Conservation (phyloP, 92 coral and sea anemone genomes). For the Palythoa grandiflora region DNA sequence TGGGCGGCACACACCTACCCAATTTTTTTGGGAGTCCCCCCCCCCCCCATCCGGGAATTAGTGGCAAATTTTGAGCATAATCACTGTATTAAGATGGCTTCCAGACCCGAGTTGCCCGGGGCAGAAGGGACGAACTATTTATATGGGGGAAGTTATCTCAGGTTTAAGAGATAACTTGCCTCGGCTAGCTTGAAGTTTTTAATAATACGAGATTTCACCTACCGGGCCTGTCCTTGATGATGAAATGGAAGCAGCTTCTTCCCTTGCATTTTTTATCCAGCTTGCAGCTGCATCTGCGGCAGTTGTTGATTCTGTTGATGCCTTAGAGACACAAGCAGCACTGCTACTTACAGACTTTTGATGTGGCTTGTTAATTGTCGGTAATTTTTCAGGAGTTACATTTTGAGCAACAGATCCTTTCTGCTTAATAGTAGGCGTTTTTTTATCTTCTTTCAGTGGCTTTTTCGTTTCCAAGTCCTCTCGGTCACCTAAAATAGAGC, state of each 20-base stretch:
- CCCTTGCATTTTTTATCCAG: slow-evolving; percentile 94
- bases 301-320: slow-evolving; percentile 30
- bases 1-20: too few relatives aligned
- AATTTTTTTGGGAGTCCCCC: too few relatives aligned
- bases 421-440: neutral
- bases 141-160: too few relatives aligned
- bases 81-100: too few relatives aligned
- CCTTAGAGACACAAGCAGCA: slow-evolving; percentile 44
- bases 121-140: too few relatives aligned
- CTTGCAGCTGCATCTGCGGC: slow-evolving; percentile 92
- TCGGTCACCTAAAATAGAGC: slow-evolving; percentile 56
- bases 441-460: neutral
- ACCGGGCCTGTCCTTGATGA: slow-evolving; percentile 62
- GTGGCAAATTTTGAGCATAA: too few relatives aligned
- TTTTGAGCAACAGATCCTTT: slow-evolving; percentile 26
- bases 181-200: too few relatives aligned
- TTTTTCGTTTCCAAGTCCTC: neutral
- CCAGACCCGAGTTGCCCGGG: too few relatives aligned
- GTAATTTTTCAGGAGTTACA: neutral
- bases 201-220: neutral
- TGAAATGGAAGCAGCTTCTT: slow-evolving; percentile 72
- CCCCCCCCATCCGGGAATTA: too few relatives aligned
- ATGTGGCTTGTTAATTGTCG: slow-evolving; percentile 10
- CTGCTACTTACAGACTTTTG: slow-evolving; percentile 7
- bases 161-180: too few relatives aligned